These are phyloP conservation scores for Hirudo medicinalis DNA, from an alignment of 1,140 invertebrate genomes.

Conservation along the genomic window DNA sequence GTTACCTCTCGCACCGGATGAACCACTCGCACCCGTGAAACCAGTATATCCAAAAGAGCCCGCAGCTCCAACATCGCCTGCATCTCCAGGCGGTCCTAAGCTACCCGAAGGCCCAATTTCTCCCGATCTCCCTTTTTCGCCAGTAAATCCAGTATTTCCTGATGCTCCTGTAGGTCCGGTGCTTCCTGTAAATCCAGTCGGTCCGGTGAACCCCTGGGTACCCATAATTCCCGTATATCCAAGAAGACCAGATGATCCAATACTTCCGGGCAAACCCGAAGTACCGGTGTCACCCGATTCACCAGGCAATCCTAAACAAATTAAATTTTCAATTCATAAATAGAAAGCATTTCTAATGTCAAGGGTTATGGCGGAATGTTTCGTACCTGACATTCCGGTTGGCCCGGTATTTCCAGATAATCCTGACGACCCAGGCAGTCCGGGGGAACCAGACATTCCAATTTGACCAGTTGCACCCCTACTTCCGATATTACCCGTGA, in stretches of 20 bases:
- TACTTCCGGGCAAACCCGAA: neutral
- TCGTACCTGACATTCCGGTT: neutral
- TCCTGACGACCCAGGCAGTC: neutral
- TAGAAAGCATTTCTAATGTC: too few relatives aligned
- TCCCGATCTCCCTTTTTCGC: conserved; percentile 8
- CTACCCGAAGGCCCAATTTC: neutral
- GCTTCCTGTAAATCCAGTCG: conserved; percentile 1
- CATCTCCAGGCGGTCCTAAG: conserved; percentile 4
- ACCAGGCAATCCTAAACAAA: too few relatives aligned
- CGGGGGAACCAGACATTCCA: neutral
- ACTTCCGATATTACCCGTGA: neutral
- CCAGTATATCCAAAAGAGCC: conserved; percentile 10
- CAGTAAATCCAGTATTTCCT: conserved; percentile 3
- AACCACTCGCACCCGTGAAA: conserved; percentile 9
- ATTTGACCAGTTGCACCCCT: neutral
- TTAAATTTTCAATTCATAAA: too few relatives aligned
- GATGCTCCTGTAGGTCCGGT: conserved; percentile 1
- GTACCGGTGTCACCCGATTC: too few relatives aligned
- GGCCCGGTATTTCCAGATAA: conserved; percentile 4
- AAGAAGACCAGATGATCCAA: neutral
- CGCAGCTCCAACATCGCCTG: neutral
- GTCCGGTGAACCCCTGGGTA: neutral
- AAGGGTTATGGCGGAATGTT: too few relatives aligned
- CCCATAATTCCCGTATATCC: conserved; percentile 4
- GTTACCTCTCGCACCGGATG: conserved; percentile 4